Conservation (phyloP, 2,797 vertebrate species). For the Coreius guichenoti region DNA sequence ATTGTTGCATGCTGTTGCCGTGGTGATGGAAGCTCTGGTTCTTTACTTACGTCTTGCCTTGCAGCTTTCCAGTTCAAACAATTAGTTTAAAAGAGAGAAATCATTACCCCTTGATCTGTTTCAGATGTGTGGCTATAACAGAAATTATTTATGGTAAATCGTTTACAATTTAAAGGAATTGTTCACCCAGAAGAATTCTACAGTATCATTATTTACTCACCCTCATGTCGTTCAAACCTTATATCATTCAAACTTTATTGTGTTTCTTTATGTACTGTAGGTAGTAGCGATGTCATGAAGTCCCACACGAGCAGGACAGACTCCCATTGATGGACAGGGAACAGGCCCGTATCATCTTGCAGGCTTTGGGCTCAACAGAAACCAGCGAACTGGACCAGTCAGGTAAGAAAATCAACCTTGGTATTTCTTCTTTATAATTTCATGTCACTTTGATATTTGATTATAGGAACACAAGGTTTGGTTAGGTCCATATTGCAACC, state of each 20-base stretch:
- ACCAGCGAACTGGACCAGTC: constrained; percentile 88
- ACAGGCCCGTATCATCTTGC: constrained; percentile 90
- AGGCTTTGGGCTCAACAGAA: constrained; percentile 86
- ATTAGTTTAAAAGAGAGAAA: neutral
- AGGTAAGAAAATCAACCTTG: constrained; percentile 79
- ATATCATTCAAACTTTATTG: neutral
- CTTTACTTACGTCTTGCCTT: constrained; percentile 54
- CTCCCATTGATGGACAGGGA: constrained; percentile 96
- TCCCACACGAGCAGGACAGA: constrained; percentile 86
- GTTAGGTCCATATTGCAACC: neutral
- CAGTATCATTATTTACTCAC: neutral
- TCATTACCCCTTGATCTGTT: constrained; percentile 1
- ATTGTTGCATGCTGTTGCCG: constrained; percentile 78
- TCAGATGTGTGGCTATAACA: neutral
- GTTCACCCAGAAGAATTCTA: neutral
- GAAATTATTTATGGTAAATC: neutral
- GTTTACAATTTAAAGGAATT: neutral
- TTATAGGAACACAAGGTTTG: neutral
- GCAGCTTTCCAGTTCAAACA: constrained; percentile 32
- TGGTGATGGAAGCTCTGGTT: constrained; percentile 74
- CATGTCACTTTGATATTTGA: neutral
- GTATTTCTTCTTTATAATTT: neutral
- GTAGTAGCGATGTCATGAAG: constrained; percentile 85
- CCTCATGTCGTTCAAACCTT: neutral
- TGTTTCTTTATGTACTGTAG: constrained; percentile 73